Conservation (phyloP, 2,888 invertebrate species). For the Nasonovia ribisnigri region DNA sequence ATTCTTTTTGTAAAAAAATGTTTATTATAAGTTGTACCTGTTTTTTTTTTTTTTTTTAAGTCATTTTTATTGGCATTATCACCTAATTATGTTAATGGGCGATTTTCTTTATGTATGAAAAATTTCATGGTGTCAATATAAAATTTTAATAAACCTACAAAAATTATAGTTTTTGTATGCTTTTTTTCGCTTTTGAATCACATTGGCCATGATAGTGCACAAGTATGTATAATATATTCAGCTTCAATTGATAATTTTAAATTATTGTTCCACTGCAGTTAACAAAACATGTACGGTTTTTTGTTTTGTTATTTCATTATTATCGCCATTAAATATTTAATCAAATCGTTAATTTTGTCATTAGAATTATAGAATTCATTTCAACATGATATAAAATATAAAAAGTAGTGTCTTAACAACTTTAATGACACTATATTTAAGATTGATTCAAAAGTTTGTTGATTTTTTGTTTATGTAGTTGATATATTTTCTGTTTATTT, state of each 20-base stretch:
- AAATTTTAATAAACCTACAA: constrained; percentile 50
- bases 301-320: background rate
- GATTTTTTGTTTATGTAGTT: background rate
- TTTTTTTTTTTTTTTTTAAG: constrained; percentile 33
- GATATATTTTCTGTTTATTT: no score
- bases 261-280: background rate
- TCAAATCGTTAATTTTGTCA: background rate
- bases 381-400: background rate
- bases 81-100: background rate
- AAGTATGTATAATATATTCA: background rate
- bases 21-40: constrained; percentile 41
- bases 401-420: background rate
- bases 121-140: constrained; percentile 35
- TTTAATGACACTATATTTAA: background rate
- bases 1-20: constrained; percentile 57
- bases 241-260: background rate
- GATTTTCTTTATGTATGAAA: constrained; percentile 40
- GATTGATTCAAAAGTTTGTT: background rate
- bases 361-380: background rate
- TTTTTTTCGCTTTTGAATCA: background rate
- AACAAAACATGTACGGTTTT: background rate
- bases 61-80: constrained; percentile 42
- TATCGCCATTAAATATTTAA: background rate
- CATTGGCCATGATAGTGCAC: background rate
- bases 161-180: background rate